Conservation (phyloP, 1,140 invertebrate species). For the Cherax quadricarinatus region DNA sequence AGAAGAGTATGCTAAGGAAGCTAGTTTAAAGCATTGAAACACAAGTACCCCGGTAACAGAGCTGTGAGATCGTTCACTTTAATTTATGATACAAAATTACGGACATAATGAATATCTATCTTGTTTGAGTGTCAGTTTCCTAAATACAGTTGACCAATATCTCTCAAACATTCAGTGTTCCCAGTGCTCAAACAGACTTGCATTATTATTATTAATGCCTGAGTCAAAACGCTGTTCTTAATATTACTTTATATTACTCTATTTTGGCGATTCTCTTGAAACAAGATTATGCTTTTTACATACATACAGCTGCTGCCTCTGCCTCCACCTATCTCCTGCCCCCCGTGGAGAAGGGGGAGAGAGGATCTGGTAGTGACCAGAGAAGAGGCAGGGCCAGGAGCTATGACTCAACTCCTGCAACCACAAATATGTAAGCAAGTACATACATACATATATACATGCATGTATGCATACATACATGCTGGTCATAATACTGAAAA, state of each 20-base stretch:
- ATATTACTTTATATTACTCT: neutral
- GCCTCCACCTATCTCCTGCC: too few relatives aligned
- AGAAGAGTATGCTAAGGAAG: neutral
- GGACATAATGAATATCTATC: neutral
- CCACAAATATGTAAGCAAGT: too few relatives aligned
- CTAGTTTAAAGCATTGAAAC: too few relatives aligned
- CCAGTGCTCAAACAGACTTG: conserved; percentile 34
- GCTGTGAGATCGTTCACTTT: neutral
- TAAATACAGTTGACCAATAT: neutral
- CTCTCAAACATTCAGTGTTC: conserved; percentile 6
- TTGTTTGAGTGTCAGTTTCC: neutral
- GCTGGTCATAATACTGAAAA: too few relatives aligned
- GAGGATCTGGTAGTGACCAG: too few relatives aligned
- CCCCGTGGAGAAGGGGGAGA: too few relatives aligned
- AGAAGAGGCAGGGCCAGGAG: too few relatives aligned
- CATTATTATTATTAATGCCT: conserved; percentile 25
- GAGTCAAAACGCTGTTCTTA: conserved; percentile 29
- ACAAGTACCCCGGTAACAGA: too few relatives aligned
- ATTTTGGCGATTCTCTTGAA: neutral
- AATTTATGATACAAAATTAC: neutral
- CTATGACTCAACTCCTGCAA: too few relatives aligned
- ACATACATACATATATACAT: too few relatives aligned
- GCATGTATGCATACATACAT: too few relatives aligned
- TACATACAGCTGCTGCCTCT: too few relatives aligned
- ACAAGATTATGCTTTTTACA: neutral